Conservation (phyloP, 2,797 vertebrate genomes). For the Carapus acus region DNA sequence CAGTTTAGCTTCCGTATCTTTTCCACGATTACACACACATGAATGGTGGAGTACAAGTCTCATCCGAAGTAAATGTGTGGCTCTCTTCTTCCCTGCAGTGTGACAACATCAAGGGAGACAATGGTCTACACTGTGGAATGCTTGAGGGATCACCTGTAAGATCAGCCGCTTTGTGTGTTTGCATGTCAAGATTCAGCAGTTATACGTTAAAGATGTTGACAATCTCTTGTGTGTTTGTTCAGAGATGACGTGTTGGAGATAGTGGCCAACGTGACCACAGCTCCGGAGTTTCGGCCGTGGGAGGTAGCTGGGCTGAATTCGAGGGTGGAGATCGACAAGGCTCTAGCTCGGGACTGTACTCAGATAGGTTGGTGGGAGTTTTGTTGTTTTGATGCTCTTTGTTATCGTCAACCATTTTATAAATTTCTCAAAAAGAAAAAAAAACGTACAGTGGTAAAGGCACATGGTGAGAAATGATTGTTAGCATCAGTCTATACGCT, state of each 20-base stretch:
- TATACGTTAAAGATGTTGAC: neutral
- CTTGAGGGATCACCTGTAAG: conserved; percentile 84
- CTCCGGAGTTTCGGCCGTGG: conserved; percentile 86
- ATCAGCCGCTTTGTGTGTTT: conserved; percentile 22
- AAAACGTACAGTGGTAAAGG: too few relatives aligned
- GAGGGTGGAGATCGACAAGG: conserved; percentile 79
- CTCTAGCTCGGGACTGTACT: conserved; percentile 78
- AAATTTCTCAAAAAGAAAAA: too few relatives aligned
- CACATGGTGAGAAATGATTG: too few relatives aligned
- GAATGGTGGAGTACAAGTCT: neutral
- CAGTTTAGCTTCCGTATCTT: conserved; percentile 46
- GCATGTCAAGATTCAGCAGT: too few relatives aligned
- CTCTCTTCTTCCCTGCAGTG: conserved; percentile 59
- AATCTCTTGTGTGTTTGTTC: neutral
- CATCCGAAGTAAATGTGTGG: conserved; percentile 11
- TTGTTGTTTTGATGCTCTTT: too few relatives aligned
- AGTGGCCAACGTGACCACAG: conserved; percentile 82
- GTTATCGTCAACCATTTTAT: too few relatives aligned
- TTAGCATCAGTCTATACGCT: too few relatives aligned
- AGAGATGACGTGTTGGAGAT: conserved; percentile 85
- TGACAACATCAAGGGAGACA: conserved; percentile 82
- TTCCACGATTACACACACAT: conserved; percentile 11
- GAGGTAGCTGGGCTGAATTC: conserved; percentile 78
- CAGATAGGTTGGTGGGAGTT: conserved; percentile 75
- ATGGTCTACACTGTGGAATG: conserved; percentile 83